Base-by-base conservation (phyloP, 2,797 vertebrate species). In the Paramormyrops hopkinsi region DNA sequence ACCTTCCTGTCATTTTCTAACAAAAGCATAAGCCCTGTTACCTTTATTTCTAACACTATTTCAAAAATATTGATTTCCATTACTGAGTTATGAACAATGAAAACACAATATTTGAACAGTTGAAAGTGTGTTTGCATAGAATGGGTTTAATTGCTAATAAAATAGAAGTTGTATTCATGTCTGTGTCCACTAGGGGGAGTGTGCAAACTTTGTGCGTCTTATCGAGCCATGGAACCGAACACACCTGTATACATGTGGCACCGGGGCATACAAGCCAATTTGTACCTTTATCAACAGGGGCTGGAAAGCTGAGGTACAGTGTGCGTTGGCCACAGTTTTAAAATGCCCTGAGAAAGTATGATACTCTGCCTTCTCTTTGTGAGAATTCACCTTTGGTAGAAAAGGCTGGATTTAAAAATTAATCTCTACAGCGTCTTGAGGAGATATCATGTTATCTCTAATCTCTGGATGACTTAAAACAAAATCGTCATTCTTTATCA, bases 171-270 rank as follows among this genome's bases (percentile, higher is more conserved):
- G 46, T 51, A 85, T 85, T 48, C 22, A 46, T 85, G 46, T 85
- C 9, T 85, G 11, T 85, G 82, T 51, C 51, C 91, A 22, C 12
- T 93, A 97, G 97, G 96, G 96, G 0, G 97, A 97, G 91, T 97
- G 97, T 92, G 96, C 96, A 92, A 97, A 97, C 94, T 97, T 97
- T 90, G 95, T 97, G 90, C 95, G 97, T 11, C 50, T 97, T 92
- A 97, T 97, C 11, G 96, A 97, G 91, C 96, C 97, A 0, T 96
- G 96, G 95, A 97, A 97, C 95, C 96, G 97, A 89, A 97, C 97
- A 90, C 97, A 97, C 92, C 95, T 97, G 65, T 97, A 97, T 91
- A 95, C 96, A 62, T 97, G 97, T 89, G 97, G 97, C 22, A 97
- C 97, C 0, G 96, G 97, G 86, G 97, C 97, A 41, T 97, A 97